Percentiles rank a stretch among this genome's conserved stretches.
Evolutionary conservation across 2,797 vertebrate species (phyloP).

Genomic region (Micropoecilia bifurca): DNA sequence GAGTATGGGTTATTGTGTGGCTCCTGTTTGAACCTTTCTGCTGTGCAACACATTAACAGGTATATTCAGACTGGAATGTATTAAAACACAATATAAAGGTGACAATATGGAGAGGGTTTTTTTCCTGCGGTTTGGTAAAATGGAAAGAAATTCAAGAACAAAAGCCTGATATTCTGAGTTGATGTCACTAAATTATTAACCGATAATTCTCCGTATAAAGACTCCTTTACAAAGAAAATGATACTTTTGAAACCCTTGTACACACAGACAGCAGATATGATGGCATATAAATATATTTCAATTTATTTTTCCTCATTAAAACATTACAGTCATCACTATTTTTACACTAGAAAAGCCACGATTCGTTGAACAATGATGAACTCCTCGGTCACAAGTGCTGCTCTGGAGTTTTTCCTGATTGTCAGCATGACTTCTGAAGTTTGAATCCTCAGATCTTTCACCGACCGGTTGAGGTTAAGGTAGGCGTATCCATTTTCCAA

Average conservation of each 20-base stretch:
- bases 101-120: not conserved
- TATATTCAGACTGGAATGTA: conserved; percentile 3
- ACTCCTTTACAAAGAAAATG: not conserved
- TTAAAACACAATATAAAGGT: not conserved
- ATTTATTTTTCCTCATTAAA: conserved; percentile 20
- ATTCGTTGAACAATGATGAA: conserved; percentile 23
- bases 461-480: conserved; percentile 43
- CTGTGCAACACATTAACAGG: not conserved
- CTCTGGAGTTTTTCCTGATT: conserved; percentile 57
- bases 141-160: not conserved
- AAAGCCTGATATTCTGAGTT: no score
- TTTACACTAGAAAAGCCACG: conserved; percentile 37
- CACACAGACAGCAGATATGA: not conserved
- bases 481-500: conserved; percentile 1
- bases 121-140: not conserved
- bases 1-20: conserved; percentile 26
- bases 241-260: not conserved
- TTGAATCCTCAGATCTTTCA: conserved; percentile 13
- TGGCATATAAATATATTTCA: conserved; percentile 28
- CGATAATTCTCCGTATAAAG: not conserved
- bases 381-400: conserved; percentile 34
- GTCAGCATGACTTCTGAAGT: conserved; percentile 32
- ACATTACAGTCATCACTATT: conserved; percentile 2
- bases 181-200: not conserved
- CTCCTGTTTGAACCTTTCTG: conserved; percentile 17